A percentile compares a stretch with the other conserved stretches of the same genome.
Evolutionary conservation across 2,888 invertebrate genomes (phyloP).

Genomic region (Tipula vernalis): DNA sequence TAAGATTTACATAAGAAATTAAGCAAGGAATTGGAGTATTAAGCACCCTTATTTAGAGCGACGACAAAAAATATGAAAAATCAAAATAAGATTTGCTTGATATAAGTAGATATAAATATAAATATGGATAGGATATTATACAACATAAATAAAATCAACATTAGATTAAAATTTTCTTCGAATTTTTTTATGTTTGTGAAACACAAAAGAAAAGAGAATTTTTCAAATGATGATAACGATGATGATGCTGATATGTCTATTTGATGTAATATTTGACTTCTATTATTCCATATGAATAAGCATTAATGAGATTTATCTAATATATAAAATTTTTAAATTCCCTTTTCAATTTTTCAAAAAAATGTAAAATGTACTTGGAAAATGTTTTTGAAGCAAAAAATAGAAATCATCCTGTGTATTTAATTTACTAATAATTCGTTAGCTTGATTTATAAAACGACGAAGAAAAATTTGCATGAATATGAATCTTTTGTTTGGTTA

Average conservation of each 20-base stretch:
- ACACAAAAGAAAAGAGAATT: not conserved
- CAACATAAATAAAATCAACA: not conserved
- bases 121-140: not conserved
- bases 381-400: not conserved
- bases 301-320: not conserved
- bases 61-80: not conserved
- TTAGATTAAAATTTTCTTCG: not conserved
- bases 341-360: not conserved
- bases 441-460: not conserved
- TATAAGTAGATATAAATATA: no score
- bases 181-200: not conserved
- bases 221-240: not conserved
- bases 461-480: not conserved
- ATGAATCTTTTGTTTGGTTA: not conserved
- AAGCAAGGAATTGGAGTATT: not conserved
- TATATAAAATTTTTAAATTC: not conserved
- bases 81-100: not conserved
- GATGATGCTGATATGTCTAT: not conserved
- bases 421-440: not conserved
- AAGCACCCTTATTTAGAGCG: not conserved
- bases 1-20: not conserved
- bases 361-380: not conserved
- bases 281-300: not conserved
- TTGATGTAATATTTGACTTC: not conserved
- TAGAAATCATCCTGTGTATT: not conserved